Percentiles rank a stretch among this genome's conserved stretches.
Evolutionary conservation across 2,113 vertebrate species (phyloP).

Genomic region (Ursus arctos): DNA sequence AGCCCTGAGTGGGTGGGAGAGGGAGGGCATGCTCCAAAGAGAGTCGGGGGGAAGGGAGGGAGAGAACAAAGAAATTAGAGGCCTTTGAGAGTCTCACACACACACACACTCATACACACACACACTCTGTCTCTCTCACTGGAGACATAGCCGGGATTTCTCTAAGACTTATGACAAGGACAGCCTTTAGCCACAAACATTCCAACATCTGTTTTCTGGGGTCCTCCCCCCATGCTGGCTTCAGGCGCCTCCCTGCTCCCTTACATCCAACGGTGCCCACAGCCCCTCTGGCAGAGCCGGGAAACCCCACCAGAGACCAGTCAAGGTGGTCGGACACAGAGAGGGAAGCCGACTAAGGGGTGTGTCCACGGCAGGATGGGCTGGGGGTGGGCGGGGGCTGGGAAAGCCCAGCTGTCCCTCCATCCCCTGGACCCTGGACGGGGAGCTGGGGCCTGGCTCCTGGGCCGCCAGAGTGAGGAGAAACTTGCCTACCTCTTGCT

Average conservation of each 20-base stretch:
- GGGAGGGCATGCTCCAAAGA: background rate
- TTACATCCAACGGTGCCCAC: background rate
- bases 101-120: background rate
- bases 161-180: constrained; percentile 62
- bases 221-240: background rate
- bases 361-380: constrained; percentile 37
- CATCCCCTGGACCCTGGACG: no score
- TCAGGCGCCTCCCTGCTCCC: background rate
- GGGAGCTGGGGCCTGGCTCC: background rate
- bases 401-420: background rate
- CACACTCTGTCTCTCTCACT: background rate
- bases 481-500: background rate
- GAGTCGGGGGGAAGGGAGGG: background rate
- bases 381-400: background rate
- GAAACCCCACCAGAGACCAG: constrained; percentile 20
- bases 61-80: constrained; percentile 54
- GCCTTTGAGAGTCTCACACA: background rate
- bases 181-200: constrained; percentile 50
- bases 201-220: constrained; percentile 46
- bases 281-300: background rate
- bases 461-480: background rate
- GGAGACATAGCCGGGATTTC: constrained; percentile 21
- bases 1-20: background rate
- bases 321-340: constrained; percentile 14
- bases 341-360: constrained; percentile 37